Conservation (phyloP, 2,888 invertebrate species). For the Ischnura elegans region DNA sequence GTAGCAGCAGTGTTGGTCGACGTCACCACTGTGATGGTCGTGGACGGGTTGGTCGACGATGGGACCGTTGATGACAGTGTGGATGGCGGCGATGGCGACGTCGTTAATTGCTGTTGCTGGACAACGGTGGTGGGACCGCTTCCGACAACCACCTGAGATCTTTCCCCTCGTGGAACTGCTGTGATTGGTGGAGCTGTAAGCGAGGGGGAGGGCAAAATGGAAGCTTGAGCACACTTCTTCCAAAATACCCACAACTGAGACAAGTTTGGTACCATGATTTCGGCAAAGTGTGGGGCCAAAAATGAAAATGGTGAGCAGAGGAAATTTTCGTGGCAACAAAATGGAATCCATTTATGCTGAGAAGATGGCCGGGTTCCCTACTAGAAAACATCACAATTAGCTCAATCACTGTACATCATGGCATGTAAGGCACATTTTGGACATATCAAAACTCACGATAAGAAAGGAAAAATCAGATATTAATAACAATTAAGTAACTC, state of each 20-base stretch:
- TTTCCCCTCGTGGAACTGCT: slow-evolving; percentile 40
- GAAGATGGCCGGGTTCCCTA: neutral
- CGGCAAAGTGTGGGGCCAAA: neutral
- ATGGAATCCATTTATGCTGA: neutral
- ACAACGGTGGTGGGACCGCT: slow-evolving; percentile 3
- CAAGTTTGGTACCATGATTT: neutral
- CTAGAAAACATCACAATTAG: neutral
- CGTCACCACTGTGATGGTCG: slow-evolving; percentile 69
- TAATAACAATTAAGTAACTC: no score
- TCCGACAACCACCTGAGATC: slow-evolving; percentile 57
- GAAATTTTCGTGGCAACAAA: neutral
- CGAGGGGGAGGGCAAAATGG: neutral
- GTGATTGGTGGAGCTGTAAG: slow-evolving; percentile 54
- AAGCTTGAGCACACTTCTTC: neutral
- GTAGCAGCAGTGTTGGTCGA: slow-evolving; percentile 69
- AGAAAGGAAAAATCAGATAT: no score
- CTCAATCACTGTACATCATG: neutral
- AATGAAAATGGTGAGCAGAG: neutral
- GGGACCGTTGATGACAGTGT: slow-evolving; percentile 53
- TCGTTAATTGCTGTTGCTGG: slow-evolving; percentile 43
- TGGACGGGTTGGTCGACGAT: slow-evolving; percentile 63
- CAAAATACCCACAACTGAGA: no score
- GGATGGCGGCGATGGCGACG: slow-evolving; percentile 55
- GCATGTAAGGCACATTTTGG: neutral
- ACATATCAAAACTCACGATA: no score